phyloP scores from a whole-genome alignment of 2,888 invertebrate species.

The Latrodectus elegans region DNA sequence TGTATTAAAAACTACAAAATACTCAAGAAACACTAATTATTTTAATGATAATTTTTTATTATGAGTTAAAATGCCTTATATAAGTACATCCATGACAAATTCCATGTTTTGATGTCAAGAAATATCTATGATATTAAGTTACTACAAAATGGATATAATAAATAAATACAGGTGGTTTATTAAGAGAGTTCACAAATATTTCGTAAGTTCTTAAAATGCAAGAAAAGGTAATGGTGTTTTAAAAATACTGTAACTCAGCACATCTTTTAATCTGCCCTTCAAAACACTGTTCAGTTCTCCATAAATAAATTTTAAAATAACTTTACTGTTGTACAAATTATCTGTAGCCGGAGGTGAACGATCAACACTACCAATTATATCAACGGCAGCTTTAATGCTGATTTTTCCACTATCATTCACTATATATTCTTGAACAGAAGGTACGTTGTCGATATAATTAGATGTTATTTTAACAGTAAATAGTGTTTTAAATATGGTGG shows the following conservation, averaged over 20 bases:
- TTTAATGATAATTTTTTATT: no score
- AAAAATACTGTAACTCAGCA: conserved; percentile 4
- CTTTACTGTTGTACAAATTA: neutral
- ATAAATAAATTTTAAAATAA: neutral
- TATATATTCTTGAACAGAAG: neutral
- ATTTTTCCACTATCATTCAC: neutral
- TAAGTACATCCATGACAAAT: no score
- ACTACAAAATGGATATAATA: no score
- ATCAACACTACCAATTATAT: neutral
- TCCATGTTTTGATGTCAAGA: no score
- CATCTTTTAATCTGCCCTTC: conserved; percentile 3
- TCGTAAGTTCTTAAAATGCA: neutral
- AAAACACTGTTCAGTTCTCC: neutral
- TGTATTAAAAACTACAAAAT: no score
- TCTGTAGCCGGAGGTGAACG: neutral
- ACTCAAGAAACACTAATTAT: no score
- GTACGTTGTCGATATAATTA: neutral
- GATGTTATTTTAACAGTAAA: conserved; percentile 2
- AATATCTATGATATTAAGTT: no score
- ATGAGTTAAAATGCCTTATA: no score
- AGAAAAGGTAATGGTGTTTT: conserved; percentile 11
- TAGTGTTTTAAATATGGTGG: neutral
- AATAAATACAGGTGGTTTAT: no score
- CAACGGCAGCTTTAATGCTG: neutral
- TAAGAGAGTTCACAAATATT: no score